phyloP scores from a whole-genome alignment of 2,888 invertebrate species.

The Lepidochrysops patricia region DNA sequence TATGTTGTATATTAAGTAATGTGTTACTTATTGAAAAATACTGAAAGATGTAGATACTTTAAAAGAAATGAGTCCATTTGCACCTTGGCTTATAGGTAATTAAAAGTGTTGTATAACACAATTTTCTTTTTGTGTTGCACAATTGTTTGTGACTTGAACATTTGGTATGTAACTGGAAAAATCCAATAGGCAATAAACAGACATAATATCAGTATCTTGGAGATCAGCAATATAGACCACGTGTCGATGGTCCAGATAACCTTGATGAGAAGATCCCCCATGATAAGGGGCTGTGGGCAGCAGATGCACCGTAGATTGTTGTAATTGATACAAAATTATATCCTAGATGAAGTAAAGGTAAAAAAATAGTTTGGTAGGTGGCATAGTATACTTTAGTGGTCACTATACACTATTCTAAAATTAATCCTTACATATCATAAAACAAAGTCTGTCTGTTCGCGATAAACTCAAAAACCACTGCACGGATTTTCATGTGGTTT shows the following conservation, averaged over 20 bases:
- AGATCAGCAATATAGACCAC: constrained; percentile 34
- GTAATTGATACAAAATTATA: constrained; percentile 40
- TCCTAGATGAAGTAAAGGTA: constrained; percentile 15
- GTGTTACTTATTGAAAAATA: too few relatives aligned
- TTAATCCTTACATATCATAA: too few relatives aligned
- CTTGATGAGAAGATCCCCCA: constrained; percentile 67
- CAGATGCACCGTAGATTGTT: constrained; percentile 37
- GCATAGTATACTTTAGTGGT: neutral
- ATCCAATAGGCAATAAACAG: constrained; percentile 6
- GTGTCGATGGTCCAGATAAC: constrained; percentile 54
- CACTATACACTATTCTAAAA: too few relatives aligned
- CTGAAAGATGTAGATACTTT: too few relatives aligned
- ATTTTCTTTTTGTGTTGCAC: too few relatives aligned
- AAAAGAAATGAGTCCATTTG: too few relatives aligned
- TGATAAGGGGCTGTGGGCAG: constrained; percentile 35
- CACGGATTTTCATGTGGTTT: too few relatives aligned
- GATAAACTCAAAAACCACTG: too few relatives aligned
- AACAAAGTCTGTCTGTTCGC: too few relatives aligned
- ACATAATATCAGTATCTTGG: constrained; percentile 2
- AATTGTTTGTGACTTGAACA: neutral
- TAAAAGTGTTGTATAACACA: too few relatives aligned
- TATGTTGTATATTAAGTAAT: too few relatives aligned
- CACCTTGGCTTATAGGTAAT: too few relatives aligned
- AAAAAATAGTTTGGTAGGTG: constrained; percentile 11
- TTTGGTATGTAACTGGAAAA: neutral